phyloP scores from a whole-genome alignment of 2,113 vertebrate genomes.

The Rhea pennata region DNA sequence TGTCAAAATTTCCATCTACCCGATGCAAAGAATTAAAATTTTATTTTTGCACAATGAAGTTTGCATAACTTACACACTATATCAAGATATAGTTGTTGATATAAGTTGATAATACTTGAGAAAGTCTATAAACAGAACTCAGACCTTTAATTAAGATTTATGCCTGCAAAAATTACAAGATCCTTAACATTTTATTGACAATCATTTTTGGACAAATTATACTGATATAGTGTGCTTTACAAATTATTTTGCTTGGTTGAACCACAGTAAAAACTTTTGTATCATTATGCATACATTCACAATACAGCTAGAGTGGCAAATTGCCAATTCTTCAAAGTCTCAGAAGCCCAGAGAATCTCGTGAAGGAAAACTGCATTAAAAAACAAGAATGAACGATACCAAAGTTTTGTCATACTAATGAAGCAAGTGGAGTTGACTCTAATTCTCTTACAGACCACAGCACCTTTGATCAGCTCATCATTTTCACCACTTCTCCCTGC shows the following conservation, averaged over 20 bases:
- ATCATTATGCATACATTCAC: neutral
- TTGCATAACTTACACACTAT: neutral
- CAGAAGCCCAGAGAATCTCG: neutral
- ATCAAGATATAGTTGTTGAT: neutral
- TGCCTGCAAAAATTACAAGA: neutral
- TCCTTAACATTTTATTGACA: neutral
- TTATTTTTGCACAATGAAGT: neutral
- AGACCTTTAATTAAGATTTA: neutral
- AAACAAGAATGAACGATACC: accelerated
- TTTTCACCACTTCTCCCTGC: neutral
- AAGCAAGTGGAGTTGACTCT: neutral
- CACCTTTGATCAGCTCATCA: neutral
- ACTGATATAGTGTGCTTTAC: neutral
- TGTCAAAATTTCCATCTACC: neutral
- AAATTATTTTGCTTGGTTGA: neutral
- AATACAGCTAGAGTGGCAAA: neutral
- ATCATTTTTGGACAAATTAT: neutral
- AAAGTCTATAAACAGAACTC: neutral
- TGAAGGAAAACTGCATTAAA: neutral
- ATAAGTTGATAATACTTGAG: neutral
- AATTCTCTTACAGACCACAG: neutral
- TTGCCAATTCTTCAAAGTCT: neutral
- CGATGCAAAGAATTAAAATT: neutral
- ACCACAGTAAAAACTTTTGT: neutral
- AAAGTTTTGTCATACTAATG: neutral